Evolutionary conservation across 2,888 invertebrate genomes (phyloP).

Genomic region (Pyrrhia umbra): DNA sequence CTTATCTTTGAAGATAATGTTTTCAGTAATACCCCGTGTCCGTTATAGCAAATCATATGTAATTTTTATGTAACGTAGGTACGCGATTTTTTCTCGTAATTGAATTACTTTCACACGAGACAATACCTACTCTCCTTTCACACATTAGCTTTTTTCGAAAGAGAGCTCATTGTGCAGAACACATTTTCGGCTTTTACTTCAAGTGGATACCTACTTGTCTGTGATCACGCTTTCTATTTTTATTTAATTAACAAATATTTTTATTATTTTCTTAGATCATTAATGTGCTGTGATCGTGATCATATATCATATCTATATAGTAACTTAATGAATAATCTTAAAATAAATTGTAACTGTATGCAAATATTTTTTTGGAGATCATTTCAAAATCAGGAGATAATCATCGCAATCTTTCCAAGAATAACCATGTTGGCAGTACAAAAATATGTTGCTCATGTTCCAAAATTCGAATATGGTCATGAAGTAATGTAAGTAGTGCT

Average conservation of each 20-base stretch:
- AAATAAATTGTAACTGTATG: slow-evolving; percentile 2
- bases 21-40: slow-evolving; percentile 22
- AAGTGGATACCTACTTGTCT: slow-evolving; percentile 48
- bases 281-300: no score
- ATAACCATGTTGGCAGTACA: slow-evolving; percentile 53
- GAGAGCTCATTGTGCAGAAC: slow-evolving; percentile 58
- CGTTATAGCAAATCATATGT: slow-evolving; percentile 30
- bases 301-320: no score
- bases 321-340: no score
- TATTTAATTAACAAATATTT: slow-evolving; percentile 30
- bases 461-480: slow-evolving; percentile 57
- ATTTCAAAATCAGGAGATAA: slow-evolving; percentile 40
- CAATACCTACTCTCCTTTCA: slow-evolving; percentile 75
- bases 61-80: slow-evolving; percentile 51
- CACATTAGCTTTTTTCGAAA: slow-evolving; percentile 69
- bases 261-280: slow-evolving; percentile 17
- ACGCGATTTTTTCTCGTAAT: slow-evolving; percentile 46
- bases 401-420: slow-evolving; percentile 51
- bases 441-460: slow-evolving; percentile 59
- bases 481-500: slow-evolving; percentile 52
- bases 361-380: slow-evolving; percentile 20
- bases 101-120: slow-evolving; percentile 71
- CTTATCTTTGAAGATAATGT: slow-evolving; percentile 19
- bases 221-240: slow-evolving; percentile 70
- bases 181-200: slow-evolving; percentile 61